Conservation (phyloP, 2,888 invertebrate genomes). For the Drosophila percnosoma region DNA sequence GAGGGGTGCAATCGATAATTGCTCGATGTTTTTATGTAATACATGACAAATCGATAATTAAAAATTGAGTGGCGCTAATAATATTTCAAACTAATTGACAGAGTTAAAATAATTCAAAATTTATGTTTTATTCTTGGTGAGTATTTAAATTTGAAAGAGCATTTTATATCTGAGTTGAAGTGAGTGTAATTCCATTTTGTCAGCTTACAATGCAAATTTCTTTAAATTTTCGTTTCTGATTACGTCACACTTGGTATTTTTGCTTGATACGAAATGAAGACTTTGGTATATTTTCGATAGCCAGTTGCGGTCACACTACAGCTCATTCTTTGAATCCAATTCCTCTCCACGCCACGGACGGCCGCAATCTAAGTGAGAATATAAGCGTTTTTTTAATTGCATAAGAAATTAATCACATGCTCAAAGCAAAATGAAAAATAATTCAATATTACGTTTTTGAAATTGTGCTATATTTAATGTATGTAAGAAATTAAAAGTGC, state of each 20-base stretch:
- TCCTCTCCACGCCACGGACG: constrained; percentile 51
- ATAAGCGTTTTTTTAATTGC: constrained; percentile 34
- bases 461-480: neutral
- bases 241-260: constrained; percentile 19
- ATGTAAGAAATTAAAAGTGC: neutral
- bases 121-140: neutral
- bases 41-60: neutral
- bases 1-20: neutral
- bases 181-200: neutral
- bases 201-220: neutral
- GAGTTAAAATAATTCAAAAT: neutral
- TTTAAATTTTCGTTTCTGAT: neutral
- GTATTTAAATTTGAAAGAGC: neutral
- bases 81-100: neutral
- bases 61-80: neutral
- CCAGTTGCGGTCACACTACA: constrained; percentile 30
- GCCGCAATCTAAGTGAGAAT: constrained; percentile 37
- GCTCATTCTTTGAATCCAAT: constrained; percentile 53
- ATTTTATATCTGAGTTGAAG: neutral
- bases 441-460: neutral
- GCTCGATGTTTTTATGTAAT: neutral
- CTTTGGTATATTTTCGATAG: constrained; percentile 10
- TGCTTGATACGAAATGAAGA: neutral
- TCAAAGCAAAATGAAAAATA: neutral
- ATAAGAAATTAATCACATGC: constrained; percentile 56